Base-by-base conservation (phyloP, 2,113 vertebrate genomes). In the Eretmochelys imbricata region DNA sequence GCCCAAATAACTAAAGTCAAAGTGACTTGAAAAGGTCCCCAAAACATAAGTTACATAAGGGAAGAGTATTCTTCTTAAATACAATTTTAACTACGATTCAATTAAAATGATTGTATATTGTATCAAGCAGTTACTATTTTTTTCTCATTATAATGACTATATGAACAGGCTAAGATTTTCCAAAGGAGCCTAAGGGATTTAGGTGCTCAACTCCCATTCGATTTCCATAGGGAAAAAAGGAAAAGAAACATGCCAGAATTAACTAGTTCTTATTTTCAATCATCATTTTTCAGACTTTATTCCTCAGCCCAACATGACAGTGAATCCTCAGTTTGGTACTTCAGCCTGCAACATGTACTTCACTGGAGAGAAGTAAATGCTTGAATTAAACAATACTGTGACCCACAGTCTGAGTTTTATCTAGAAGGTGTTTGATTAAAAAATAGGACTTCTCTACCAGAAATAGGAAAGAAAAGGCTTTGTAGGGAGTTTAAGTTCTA, bases 391-490 rank as follows among this genome's bases (percentile, higher is more conserved):
- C 62, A 16, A 35, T 31, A 17, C 31, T 31, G 10, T 62, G 29
- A 65, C n/a, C 22, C 42, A 38, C 42, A 75, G 20, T 10, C 22
- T 76, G 38, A 19, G 1, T 46, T 76, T 76, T 25, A 76, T n/a
- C 35, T 80, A 84, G 88, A 27, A 54, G 1, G 82, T 69, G 35
- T 25, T 91, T 76, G 79, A 69, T 80, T 51, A 84, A 76, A 91
- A 95, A 2, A 0, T 0, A 0, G 72, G 72, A 76, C 46, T 76
- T 69, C 16, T n/a, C 31, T 35, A 19, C 19, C 35, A n/a, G 31
- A 69, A 69, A 69, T 69, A 35, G 19, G 35, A 14, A 14, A 31
- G 59, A 31, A 59, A 62, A 65, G 8, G 27, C 82, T 88, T 93
- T 42, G 22, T 54, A 42, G 27, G 5, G 5, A 12, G 78, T 19